A percentile compares a stretch with the other conserved stretches of the same genome.
phyloP scores from a whole-genome alignment of 2,797 vertebrate species.

The Tarsius wallacei region DNA sequence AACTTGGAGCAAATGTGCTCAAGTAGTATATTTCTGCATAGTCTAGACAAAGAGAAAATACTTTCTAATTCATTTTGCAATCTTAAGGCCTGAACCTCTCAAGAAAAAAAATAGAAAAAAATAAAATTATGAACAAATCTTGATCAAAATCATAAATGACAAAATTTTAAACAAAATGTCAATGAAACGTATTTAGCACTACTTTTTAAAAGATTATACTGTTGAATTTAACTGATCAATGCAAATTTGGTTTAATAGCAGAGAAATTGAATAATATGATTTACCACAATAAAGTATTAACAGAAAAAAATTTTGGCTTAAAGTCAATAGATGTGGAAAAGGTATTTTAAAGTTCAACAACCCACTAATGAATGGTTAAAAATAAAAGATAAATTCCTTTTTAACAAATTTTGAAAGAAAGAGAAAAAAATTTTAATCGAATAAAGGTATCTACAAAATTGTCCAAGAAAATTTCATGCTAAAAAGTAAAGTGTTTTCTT shows the following conservation, averaged over 20 bases:
- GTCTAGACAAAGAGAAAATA: neutral
- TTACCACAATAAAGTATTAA: slow-evolving; percentile 46
- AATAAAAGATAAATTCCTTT: neutral
- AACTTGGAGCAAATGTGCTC: neutral
- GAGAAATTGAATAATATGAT: slow-evolving; percentile 40
- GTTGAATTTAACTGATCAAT: slow-evolving; percentile 52
- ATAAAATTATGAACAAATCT: neutral
- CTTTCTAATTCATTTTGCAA: slow-evolving; percentile 17
- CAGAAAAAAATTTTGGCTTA: neutral
- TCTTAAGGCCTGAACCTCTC: neutral
- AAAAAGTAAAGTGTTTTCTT: neutral
- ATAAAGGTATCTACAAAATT: neutral
- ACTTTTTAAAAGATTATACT: slow-evolving; percentile 27
- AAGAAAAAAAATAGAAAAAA: slow-evolving; percentile 7
- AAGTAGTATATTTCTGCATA: neutral
- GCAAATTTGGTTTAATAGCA: slow-evolving; percentile 31
- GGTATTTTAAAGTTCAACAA: neutral
- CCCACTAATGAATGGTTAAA: neutral
- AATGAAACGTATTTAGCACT: neutral
- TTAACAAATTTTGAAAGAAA: neutral
- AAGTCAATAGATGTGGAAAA: neutral
- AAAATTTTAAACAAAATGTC: slow-evolving; percentile 51
- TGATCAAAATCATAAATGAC: slow-evolving; percentile 3
- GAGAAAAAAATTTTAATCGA: neutral
- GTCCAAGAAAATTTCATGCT: neutral